Conservation (phyloP, 2,797 vertebrate genomes). For the Rhabdophis nuchalis region DNA sequence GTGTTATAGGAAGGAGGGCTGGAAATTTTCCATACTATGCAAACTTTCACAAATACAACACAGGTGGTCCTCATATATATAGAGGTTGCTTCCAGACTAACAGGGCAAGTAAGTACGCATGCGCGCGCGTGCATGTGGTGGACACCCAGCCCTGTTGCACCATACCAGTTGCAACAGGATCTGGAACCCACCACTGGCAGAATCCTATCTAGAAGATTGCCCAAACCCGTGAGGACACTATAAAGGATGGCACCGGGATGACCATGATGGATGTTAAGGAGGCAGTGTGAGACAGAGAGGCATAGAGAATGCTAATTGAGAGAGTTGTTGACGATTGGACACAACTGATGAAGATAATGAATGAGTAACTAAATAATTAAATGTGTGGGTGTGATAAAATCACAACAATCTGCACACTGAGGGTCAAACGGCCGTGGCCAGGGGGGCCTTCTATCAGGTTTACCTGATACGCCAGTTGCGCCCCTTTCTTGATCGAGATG, state of each 20-base stretch:
- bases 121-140: no score
- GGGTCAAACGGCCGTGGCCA: no score
- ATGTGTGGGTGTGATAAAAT: neutral
- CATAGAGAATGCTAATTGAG: neutral
- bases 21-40: neutral
- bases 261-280: neutral
- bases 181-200: no score
- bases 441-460: no score
- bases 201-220: no score
- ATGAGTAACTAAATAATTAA: neutral
- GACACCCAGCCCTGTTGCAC: no score
- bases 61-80: neutral
- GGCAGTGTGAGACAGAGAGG: neutral
- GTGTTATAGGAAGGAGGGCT: neutral
- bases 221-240: no score
- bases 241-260: neutral
- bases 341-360: neutral
- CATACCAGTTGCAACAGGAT: no score
- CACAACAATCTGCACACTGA: neutral
- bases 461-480: no score
- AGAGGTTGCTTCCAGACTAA: neutral
- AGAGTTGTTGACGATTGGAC: neutral
- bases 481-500: no score
- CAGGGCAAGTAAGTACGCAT: no score
- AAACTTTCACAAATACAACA: neutral